Evolutionary conservation across 2,797 vertebrate genomes (phyloP), one percentile per base, ranked within the genome.

Genomic region (Discoglossus pictus): DNA sequence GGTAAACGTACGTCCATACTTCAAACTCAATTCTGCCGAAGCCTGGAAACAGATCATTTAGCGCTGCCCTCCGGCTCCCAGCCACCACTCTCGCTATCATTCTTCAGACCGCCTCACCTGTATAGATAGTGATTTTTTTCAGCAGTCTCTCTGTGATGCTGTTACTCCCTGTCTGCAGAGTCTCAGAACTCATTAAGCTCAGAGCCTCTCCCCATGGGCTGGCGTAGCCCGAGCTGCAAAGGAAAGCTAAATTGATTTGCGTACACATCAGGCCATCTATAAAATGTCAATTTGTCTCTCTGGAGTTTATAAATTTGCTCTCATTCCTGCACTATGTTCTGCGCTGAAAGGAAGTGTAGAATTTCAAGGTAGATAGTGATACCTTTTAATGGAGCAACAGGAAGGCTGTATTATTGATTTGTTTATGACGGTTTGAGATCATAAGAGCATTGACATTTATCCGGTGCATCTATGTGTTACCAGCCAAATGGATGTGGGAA

Each of bases 171-270:
- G 59, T 63, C 70, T 21, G 59, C 50, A 55, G 8, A 71, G 63
- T 78, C 80, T 76, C 71, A 52, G 61, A 76, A 76, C 76, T 81
- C 79, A 74, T 83, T 73, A 79, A 52, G 54, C 62, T 44, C 76
- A 80, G 81, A 74, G 55, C 78, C 79, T 81, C 74, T 81, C 78
- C 79, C 72, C 76, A 53, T 16, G 71, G 74, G 63, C 76, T 75
- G 68, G 65, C 59, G 60, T 42, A 40, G 75, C 73, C 68, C 17
- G 2, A 17, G 6, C 15, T 27, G 13, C 9, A 34, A n/a, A n/a
- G n/a, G n/a, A 39, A 69, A 67, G 62, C 42, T 51, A 61, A 76
- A 69, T 76, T 78, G 83, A 81, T 84, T 81, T 80, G 73, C 12
- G 2, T 74, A 23, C 9, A 24, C 0, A 20, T 23, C 2, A 43